Conservation (phyloP, 2,797 vertebrate species). For the Remorina albescens region DNA sequence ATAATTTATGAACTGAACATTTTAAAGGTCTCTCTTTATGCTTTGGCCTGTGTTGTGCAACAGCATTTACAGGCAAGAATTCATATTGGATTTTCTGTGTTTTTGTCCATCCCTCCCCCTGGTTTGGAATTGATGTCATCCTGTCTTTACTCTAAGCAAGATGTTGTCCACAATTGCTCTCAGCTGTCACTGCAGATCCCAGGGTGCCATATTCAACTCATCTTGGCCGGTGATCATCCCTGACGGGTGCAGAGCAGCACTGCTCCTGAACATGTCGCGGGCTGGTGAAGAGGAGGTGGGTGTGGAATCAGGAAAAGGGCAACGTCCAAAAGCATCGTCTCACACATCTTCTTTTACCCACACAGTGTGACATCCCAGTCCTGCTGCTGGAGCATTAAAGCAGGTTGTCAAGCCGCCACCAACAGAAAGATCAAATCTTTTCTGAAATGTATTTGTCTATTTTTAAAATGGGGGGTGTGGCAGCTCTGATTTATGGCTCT, state of each 20-base stretch:
- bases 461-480: slow-evolving; percentile 66
- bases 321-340: slow-evolving; percentile 79
- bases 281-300: slow-evolving; percentile 89
- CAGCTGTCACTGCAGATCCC: slow-evolving; percentile 73
- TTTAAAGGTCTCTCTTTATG: slow-evolving; percentile 8
- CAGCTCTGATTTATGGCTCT: slow-evolving; percentile 54
- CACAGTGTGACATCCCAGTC: slow-evolving; percentile 71
- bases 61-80: slow-evolving; percentile 2
- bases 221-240: slow-evolving; percentile 58
- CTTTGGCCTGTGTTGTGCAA: slow-evolving; percentile 2
- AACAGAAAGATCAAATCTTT: slow-evolving; percentile 71
- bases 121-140: slow-evolving; percentile 51
- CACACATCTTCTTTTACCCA: slow-evolving; percentile 51
- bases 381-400: slow-evolving; percentile 65
- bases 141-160: slow-evolving; percentile 35
- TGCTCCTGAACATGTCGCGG: slow-evolving; percentile 82
- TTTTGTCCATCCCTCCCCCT: slow-evolving; percentile 21
- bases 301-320: slow-evolving; percentile 86
- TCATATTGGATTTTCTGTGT: slow-evolving; percentile 31
- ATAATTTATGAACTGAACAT: slow-evolving; percentile 65
- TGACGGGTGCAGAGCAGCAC: slow-evolving; percentile 81
- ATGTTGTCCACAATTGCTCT: slow-evolving; percentile 49
- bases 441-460: slow-evolving; percentile 79
- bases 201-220: slow-evolving; percentile 59
- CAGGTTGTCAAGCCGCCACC: slow-evolving; percentile 80